These are phyloP conservation scores for Cenopis cana DNA, from an alignment of 2,888 invertebrate genomes.

Conservation along the genomic window DNA sequence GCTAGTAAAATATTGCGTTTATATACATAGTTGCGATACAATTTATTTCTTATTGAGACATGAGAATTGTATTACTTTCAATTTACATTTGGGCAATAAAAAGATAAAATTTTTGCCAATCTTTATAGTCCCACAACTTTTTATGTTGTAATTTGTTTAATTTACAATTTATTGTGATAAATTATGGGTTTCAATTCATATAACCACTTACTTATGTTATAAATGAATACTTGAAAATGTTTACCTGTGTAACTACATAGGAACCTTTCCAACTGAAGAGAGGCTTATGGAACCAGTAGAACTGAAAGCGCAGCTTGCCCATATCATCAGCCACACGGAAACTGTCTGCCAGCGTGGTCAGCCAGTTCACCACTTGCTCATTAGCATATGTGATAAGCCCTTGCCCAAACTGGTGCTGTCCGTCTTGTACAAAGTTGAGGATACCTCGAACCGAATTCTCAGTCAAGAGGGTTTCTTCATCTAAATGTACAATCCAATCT, in stretches of 20 bases:
- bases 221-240: background rate
- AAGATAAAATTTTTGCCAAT: too few species aligned
- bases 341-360: constrained; percentile 97
- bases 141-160: too few species aligned
- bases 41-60: too few species aligned
- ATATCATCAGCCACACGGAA: constrained; percentile 98
- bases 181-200: too few species aligned
- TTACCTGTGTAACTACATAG: constrained; percentile 97
- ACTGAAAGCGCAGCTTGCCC: constrained; percentile 97
- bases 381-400: constrained; percentile 98
- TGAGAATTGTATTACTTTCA: too few species aligned
- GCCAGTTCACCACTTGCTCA: constrained; percentile 98
- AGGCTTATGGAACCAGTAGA: constrained; percentile 96
- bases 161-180: too few species aligned
- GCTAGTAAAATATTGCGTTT: too few species aligned
- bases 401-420: constrained; percentile 97
- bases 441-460: constrained; percentile 96
- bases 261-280: constrained; percentile 99
- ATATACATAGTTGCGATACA: too few species aligned
- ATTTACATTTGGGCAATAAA: too few species aligned
- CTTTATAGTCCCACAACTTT: too few species aligned
- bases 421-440: constrained; percentile 97
- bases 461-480: constrained; percentile 97
- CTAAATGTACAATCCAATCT: constrained; percentile 99
- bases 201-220: too few species aligned